Conservation (phyloP, 2,888 invertebrate species). For the Philhelius pedissequus region DNA sequence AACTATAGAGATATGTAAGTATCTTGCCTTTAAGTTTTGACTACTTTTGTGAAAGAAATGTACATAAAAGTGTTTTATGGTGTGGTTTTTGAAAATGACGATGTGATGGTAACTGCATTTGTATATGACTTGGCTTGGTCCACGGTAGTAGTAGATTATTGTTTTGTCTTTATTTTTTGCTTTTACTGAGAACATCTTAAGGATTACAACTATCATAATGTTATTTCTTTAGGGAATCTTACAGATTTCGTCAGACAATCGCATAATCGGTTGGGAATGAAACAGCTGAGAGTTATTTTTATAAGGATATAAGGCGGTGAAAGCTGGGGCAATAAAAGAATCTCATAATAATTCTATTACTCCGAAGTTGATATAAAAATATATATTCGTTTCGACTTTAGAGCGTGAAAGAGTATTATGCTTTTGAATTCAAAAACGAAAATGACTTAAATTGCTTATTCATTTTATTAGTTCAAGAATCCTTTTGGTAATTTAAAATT, state of each 20-base stretch:
- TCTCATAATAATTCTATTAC: neutral
- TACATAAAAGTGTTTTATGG: neutral
- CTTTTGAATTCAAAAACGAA: too few relatives aligned
- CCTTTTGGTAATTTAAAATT: too few relatives aligned
- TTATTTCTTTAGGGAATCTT: constrained; percentile 31
- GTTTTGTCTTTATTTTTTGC: neutral
- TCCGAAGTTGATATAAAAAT: neutral
- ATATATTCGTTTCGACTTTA: neutral
- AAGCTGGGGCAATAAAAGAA: neutral
- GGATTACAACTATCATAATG: constrained; percentile 52
- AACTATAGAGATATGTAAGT: neutral
- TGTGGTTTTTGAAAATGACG: neutral
- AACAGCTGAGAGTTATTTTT: constrained; percentile 31
- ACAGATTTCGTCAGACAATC: constrained; percentile 1
- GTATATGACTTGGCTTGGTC: neutral
- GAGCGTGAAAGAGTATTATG: too few relatives aligned
- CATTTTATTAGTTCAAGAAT: too few relatives aligned
- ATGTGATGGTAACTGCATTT: neutral
- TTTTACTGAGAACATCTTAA: constrained; percentile 22
- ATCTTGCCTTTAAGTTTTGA: constrained; percentile 31
- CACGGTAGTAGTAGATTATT: constrained; percentile 11
- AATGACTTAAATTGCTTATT: too few relatives aligned
- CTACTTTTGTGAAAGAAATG: constrained; percentile 5
- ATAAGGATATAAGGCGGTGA: constrained; percentile 1
- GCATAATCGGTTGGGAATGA: constrained; percentile 46